Evolutionary conservation across 2,888 invertebrate genomes (phyloP), one percentile per base, ranked within the genome.

Genomic region (Volucella zonaria): DNA sequence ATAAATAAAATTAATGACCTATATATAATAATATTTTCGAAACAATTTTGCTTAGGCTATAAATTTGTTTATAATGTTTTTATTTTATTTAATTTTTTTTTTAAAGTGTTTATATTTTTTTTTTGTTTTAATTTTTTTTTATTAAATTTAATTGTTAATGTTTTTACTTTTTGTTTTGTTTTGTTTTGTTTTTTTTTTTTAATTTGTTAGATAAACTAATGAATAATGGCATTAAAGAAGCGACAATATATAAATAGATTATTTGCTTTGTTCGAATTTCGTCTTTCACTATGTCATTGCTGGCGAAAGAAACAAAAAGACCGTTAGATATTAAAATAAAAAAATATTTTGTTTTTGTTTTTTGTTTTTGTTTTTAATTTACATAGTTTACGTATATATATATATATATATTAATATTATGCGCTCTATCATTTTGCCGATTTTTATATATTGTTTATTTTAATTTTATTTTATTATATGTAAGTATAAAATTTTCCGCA

Each of bases 401-500:
- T 71, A 54, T 23, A 56, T 79, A 67, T 58, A 52, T 77, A 61
- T 64, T 70, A 68, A 74, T 51, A 77, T 86, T 86, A 77, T 85
- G 85, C 85, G 81, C 68, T 77, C 51, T 82, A 86, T 73, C 76
- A 66, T 62, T 82, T 83, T 76, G 76, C 79, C 68, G 76, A 80
- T 77, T 62, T 76, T 81, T 73, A 47, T 66, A 67, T 75, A 74
- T 70, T 52, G 31, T 51, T 54, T 56, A 38, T 62, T 62, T 23
- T 67, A 78, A 83, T 86, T 82, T 56, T 80, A 85, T 87, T 43
- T 74, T 79, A 79, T 78, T 74, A 61, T 82, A 87, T 76, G 54
- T 86, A 87, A 88, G 87, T 89, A 89, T 87, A 87, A 87, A 86
- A 87, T 89, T 89, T 88, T 90, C 89, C 89, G 90, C 91, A 90